Conservation (phyloP, 2,797 vertebrate genomes). For the Eremophila alpestris region DNA sequence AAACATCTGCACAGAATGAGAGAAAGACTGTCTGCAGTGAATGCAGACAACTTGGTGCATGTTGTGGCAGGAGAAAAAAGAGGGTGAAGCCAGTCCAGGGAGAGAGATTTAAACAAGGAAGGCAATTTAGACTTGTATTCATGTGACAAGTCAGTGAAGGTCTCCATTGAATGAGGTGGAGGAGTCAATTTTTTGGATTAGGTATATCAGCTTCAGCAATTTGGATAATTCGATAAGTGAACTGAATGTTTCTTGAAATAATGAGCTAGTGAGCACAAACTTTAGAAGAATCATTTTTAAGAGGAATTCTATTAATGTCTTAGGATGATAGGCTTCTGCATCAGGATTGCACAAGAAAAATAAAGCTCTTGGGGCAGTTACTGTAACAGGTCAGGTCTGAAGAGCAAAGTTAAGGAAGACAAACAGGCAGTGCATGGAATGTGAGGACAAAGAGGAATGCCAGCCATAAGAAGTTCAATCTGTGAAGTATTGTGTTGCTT, state of each 20-base stretch:
- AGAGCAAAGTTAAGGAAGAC: background rate
- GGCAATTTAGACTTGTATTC: background rate
- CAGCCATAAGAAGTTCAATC: constrained; percentile 23
- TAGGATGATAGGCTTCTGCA: background rate
- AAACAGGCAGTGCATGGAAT: background rate
- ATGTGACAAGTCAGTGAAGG: background rate
- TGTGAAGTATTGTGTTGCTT: constrained; percentile 49
- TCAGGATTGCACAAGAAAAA: background rate
- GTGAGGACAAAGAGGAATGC: constrained; percentile 2
- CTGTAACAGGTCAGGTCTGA: background rate
- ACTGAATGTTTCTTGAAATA: background rate
- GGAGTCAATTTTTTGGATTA: background rate
- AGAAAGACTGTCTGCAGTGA: background rate
- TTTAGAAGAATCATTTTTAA: background rate
- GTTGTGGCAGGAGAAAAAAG: constrained; percentile 20
- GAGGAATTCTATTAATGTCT: background rate
- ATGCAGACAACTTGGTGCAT: background rate
- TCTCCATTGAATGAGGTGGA: background rate
- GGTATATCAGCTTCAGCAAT: background rate
- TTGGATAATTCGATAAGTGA: background rate
- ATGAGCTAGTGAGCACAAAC: background rate
- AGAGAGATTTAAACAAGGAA: background rate
- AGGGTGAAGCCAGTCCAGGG: background rate
- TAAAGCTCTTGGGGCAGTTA: background rate
- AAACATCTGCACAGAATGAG: background rate